Evolutionary conservation across 2,113 vertebrate species (phyloP).

Genomic region (Cairina moschata): DNA sequence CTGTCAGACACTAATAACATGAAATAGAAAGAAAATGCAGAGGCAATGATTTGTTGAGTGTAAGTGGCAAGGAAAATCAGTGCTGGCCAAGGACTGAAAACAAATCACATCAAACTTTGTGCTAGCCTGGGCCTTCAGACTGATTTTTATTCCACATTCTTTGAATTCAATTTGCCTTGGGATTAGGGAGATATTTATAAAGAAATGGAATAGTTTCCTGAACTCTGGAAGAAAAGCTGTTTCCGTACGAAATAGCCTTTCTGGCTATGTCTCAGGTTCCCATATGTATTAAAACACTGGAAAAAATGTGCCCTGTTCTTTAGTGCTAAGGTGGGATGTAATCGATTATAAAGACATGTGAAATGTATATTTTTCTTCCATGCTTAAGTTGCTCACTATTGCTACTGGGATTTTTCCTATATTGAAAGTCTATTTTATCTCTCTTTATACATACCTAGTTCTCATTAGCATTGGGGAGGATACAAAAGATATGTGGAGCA

Average conservation of each 20-base stretch:
- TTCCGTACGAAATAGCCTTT: background rate
- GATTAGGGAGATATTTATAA: conserved; percentile 34
- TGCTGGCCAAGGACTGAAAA: conserved; percentile 11
- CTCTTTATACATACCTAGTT: background rate
- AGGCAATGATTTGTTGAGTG: conserved; percentile 11
- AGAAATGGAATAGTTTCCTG: conserved; percentile 27
- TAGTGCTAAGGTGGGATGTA: background rate
- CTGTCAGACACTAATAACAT: background rate
- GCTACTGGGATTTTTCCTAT: background rate
- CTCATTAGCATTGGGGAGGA: background rate
- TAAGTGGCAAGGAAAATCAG: conserved; percentile 16
- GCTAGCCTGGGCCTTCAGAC: background rate
- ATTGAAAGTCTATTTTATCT: background rate
- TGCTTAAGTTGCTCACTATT: background rate
- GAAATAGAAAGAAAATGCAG: background rate
- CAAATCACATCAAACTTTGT: background rate
- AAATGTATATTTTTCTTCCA: background rate
- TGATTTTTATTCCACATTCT: conserved; percentile 22
- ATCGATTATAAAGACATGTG: background rate
- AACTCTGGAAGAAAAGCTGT: conserved; percentile 25
- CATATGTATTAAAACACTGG: background rate
- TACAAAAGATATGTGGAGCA: background rate
- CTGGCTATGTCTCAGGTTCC: background rate
- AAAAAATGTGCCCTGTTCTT: background rate
- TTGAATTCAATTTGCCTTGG: background rate